phyloP scores from a whole-genome alignment of 2,888 invertebrate genomes.

The Dendrolimus houi region DNA sequence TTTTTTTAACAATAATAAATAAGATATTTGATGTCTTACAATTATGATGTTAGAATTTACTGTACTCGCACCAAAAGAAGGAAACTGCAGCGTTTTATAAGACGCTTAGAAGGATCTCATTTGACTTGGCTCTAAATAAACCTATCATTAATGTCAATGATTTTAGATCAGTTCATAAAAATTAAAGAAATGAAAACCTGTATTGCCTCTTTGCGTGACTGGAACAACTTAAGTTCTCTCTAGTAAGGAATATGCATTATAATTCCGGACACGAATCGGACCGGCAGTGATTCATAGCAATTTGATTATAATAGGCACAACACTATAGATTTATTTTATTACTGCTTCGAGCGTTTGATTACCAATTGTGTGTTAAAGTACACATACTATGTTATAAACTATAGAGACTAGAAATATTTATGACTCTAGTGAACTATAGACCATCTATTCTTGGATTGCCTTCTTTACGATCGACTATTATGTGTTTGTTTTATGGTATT shows the following conservation, averaged over 20 bases:
- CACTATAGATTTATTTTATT: background rate
- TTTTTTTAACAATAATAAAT: too few species aligned
- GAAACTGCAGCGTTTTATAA: too few species aligned
- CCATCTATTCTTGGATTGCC: background rate
- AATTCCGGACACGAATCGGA: background rate
- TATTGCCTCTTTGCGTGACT: background rate
- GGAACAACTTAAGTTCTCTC: background rate
- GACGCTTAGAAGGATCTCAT: too few species aligned
- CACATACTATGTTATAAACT: background rate
- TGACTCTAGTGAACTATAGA: background rate
- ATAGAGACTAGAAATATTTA: background rate
- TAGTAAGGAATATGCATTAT: background rate
- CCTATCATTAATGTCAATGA: too few species aligned
- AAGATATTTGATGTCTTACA: too few species aligned
- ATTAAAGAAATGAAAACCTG: background rate
- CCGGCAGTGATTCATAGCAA: background rate
- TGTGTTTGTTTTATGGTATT: background rate
- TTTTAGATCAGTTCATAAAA: background rate
- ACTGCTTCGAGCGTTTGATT: background rate
- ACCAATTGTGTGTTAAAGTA: background rate
- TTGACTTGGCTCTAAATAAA: too few species aligned
- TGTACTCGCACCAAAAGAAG: too few species aligned
- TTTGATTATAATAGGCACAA: background rate
- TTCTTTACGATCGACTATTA: background rate
- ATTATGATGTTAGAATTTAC: too few species aligned